Evolutionary conservation across 2,797 vertebrate species (phyloP), one percentile per base, ranked within the genome.

Genomic region (Sylvilagus floridanus): DNA sequence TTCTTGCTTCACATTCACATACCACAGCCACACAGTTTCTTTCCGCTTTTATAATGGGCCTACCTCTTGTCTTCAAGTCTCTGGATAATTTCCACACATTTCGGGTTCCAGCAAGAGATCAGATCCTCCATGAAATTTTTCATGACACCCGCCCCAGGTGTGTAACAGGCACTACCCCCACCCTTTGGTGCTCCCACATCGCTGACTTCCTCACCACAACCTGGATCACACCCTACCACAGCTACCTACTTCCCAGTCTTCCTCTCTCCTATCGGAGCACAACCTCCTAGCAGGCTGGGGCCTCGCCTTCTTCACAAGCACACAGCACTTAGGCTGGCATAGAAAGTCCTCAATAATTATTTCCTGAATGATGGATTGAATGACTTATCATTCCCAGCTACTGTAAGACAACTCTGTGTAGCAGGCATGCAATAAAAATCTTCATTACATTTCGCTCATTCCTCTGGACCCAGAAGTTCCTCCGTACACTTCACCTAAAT

Each of bases 41-140:
- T 85, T 50, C 42, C 12, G 32, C 32, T 85, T 52, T 62, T 78
- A 14, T 52, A 71, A 24, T 0, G 4, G 11, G 35, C 63, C 14
- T 89, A 62, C 42, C 54, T 66, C 17, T 52, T 14, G 21, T 73
- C 35, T 85, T 87, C 78, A 9, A 32, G 62, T 73, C 69, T 78
- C 24, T 66, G 78, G 66, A 35, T 84, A 73, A 73, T 83, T 86
- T 24, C 21, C 57, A 73, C 19, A 69, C n/a, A 57, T 73, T 77
- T 91, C 32, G 63, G 81, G 85, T 16, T 66, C 79, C 57, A 35
- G 28, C 69, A 62, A 88, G 32, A 57, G 26, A 54, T 28, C 26
- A 78, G 17, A 85, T 90, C 37, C 47, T 93, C 77, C 32, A 77
- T 52, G 47, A 88, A 88, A 65, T 73, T 30, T n/a, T 10, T 72